Conservation (phyloP, 2,888 invertebrate genomes). For the Acleris holmiana region DNA sequence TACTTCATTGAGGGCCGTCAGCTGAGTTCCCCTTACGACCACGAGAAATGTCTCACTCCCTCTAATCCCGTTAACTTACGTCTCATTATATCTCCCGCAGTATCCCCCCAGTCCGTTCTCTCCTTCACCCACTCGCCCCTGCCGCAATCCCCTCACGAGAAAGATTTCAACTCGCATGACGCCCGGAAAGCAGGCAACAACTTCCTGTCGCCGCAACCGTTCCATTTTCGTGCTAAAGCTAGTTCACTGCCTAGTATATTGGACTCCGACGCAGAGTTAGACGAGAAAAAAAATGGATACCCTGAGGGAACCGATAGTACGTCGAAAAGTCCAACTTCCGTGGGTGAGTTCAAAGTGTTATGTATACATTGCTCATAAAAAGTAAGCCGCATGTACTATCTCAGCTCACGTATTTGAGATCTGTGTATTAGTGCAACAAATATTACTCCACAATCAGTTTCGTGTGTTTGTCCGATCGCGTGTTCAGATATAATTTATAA, state of each 20-base stretch:
- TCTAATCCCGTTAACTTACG: conserved; percentile 81
- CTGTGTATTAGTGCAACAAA: conserved; percentile 6
- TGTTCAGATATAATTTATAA: conserved; percentile 49
- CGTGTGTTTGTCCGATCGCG: conserved; percentile 45
- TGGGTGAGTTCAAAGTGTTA: conserved; percentile 67
- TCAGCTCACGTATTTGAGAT: neutral
- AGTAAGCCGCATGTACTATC: neutral
- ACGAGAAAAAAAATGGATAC: conserved; percentile 77
- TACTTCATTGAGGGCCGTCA: conserved; percentile 93
- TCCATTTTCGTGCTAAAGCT: conserved; percentile 85
- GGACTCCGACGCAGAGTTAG: conserved; percentile 89
- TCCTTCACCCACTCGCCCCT: conserved; percentile 66
- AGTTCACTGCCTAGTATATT: conserved; percentile 93
- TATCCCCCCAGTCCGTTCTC: conserved; percentile 72
- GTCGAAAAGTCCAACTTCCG: conserved; percentile 88
- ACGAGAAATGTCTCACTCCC: conserved; percentile 69
- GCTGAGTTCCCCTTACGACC: conserved; percentile 77
- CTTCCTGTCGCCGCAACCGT: conserved; percentile 84
- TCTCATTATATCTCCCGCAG: conserved; percentile 86
- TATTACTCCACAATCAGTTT: conserved; percentile 25
- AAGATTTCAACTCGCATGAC: conserved; percentile 51
- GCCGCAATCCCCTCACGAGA: conserved; percentile 56
- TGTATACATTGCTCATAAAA: no score
- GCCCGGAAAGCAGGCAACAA: conserved; percentile 68
- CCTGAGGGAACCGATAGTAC: conserved; percentile 75